These are phyloP conservation scores for Copidosoma aretas DNA, from an alignment of 2,888 invertebrate genomes.

Conservation along the genomic window DNA sequence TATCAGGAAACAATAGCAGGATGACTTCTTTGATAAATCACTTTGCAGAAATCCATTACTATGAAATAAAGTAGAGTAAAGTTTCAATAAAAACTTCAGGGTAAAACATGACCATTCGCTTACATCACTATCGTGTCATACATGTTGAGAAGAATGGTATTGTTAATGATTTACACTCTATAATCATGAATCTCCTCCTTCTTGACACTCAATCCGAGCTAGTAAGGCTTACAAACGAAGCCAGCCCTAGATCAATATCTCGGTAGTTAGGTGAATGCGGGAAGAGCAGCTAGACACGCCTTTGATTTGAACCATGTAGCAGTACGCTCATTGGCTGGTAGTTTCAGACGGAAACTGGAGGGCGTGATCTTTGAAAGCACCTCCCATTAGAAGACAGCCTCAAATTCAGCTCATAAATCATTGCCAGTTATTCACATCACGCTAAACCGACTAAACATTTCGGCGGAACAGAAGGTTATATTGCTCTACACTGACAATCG, in stretches of 20 bases:
- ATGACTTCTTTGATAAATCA: no score
- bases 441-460: constrained; percentile 50
- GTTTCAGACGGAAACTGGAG: constrained; percentile 15
- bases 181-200: constrained; percentile 33
- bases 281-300: constrained; percentile 35
- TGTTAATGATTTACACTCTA: constrained; percentile 4
- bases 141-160: no score
- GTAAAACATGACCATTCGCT: no score
- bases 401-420: constrained; percentile 57
- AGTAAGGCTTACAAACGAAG: constrained; percentile 25
- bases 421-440: constrained; percentile 58
- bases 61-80: no score
- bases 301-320: constrained; percentile 22
- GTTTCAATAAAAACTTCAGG: no score
- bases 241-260: constrained; percentile 59
- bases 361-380: constrained; percentile 18
- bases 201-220: constrained; percentile 26
- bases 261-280: constrained; percentile 47
- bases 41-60: no score
- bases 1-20: no score
- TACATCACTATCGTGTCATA: no score
- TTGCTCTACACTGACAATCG: constrained; percentile 13
- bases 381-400: constrained; percentile 37
- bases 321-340: constrained; percentile 34
- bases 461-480: constrained; percentile 33